Evolutionary conservation across 2,113 vertebrate species (phyloP).

Genomic region (Morone chrysops): DNA sequence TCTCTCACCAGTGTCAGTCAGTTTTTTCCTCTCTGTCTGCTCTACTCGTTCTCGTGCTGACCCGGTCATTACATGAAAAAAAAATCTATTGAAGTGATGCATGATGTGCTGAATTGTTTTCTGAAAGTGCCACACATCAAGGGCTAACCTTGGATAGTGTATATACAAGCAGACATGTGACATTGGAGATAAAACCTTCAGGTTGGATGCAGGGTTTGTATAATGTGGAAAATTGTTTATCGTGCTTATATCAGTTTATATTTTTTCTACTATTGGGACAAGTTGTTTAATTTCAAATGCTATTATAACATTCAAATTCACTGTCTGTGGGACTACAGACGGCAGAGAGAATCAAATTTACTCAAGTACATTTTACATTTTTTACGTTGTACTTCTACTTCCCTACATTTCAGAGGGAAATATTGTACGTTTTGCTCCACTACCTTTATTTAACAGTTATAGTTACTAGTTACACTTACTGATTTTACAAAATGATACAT

Average conservation of each 20-base stretch:
- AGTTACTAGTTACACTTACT: too few species aligned
- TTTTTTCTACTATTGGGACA: background rate
- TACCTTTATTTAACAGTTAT: too few species aligned
- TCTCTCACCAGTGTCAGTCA: constrained; percentile 14
- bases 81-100: background rate
- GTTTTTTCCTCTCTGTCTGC: background rate
- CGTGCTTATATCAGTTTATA: background rate
- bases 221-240: background rate
- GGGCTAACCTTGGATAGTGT: background rate
- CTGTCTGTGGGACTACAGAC: too few species aligned
- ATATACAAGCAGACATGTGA: background rate
- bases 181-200: background rate
- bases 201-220: background rate
- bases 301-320: background rate
- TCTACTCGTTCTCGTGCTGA: constrained; percentile 20
- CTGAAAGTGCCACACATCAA: background rate
- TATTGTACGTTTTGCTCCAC: too few species aligned
- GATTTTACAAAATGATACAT: too few species aligned
- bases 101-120: background rate
- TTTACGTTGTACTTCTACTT: too few species aligned
- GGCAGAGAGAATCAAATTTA: background rate
- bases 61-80: background rate
- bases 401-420: too few species aligned
- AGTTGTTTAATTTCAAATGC: background rate
- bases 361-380: too few species aligned